Evolutionary conservation across 1,140 invertebrate genomes (phyloP), one percentile per base, ranked within the genome.

Genomic region (Solen grandis): DNA sequence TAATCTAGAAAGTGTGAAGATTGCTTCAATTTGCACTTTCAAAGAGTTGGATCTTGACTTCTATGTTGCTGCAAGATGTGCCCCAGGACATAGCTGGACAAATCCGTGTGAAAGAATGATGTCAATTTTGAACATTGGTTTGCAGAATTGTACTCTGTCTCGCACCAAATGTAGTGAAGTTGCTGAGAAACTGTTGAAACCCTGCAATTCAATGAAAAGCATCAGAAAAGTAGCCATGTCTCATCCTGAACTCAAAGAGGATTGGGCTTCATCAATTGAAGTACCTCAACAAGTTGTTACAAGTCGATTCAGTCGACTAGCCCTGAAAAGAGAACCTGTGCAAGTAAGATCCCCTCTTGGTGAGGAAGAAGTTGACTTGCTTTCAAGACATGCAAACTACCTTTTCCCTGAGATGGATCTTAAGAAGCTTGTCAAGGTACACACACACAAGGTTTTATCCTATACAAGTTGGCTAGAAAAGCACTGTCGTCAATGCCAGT

Each of bases 61-160:
- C 72, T 52, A 82, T 25, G 57, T 84, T 5, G 5, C 57, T 16
- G 78, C 38, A 19, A 41, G 79, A 54, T 81, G 72, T 63, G 79
- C 83, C 5, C 83, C 85, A 38, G 69, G 77, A 8, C 82, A 86
- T 33, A 82, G 68, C 27, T 86, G 50, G 25, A 36, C n/a, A 14
- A 86, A 86, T 63, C 83, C 80, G 16, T 75, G 69, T 10, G 81
- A 86, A 78, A 73, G 85, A 41, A 75, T 85, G 0, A 85, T 86
- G 83, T 70, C 60, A 0, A 60, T 85, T 22, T 29, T 85, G 27
- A 86, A 85, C 27, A 36, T 82, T 41, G 80, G 72, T 0, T 33
- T 79, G 29, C 70, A 55, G 19, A 46, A 46, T 19, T 46, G 41
- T 19, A 10, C 8, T 46, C 19, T 46, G 41, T 10, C 8, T 10